A percentile compares a stretch with the other conserved stretches of the same genome.
These are phyloP conservation scores for Lophura nycthemera DNA, from an alignment of 2,113 vertebrate genomes.

Conservation along the genomic window DNA sequence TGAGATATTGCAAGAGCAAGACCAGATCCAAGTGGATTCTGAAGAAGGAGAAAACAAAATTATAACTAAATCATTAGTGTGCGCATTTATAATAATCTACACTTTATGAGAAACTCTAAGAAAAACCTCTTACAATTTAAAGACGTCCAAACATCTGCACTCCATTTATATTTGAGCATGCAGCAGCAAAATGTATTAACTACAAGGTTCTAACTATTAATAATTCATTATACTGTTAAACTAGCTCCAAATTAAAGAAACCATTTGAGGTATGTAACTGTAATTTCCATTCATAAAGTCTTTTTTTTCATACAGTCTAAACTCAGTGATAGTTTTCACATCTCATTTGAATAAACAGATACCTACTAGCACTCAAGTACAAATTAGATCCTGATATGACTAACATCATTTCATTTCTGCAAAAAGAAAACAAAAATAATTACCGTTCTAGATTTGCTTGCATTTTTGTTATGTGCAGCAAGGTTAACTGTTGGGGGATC, in stretches of 20 bases:
- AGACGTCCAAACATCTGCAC: neutral
- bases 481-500: constrained; percentile 92
- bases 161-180: neutral
- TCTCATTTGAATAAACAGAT: neutral
- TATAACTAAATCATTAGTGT: neutral
- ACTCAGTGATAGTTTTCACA: neutral
- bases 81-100: neutral
- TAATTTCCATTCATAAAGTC: neutral
- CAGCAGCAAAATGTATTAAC: neutral
- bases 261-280: neutral
- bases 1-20: constrained; percentile 97
- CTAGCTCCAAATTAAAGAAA: neutral
- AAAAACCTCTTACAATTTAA: neutral
- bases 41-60: constrained; percentile 48
- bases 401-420: neutral
- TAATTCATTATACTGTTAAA: neutral
- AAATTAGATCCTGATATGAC: neutral
- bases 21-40: constrained; percentile 93
- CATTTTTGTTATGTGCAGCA: constrained; percentile 91
- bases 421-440: constrained; percentile 64
- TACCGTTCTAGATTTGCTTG: constrained; percentile 92
- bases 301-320: neutral
- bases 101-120: neutral
- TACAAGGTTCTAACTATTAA: neutral
- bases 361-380: neutral